Conservation (phyloP, 2,888 invertebrate species). For the Troides aeacus region DNA sequence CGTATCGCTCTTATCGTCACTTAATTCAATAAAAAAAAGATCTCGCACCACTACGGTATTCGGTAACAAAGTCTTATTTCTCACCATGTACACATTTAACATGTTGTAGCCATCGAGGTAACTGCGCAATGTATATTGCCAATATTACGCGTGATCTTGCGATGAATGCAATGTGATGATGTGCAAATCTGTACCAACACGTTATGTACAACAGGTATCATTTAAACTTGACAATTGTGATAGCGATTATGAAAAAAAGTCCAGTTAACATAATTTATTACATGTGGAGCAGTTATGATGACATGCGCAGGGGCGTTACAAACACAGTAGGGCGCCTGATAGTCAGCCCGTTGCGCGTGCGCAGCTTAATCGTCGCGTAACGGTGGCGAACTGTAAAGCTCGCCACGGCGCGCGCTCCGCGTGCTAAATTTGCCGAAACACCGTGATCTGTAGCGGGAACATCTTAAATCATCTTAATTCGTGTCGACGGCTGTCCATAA, state of each 20-base stretch:
- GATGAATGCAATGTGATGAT: background rate
- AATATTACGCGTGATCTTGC: too few relatives aligned
- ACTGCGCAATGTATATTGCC: too few relatives aligned
- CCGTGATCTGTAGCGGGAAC: constrained; percentile 70
- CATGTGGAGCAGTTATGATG: constrained; percentile 43
- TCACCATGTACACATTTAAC: too few relatives aligned
- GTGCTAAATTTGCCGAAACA: constrained; percentile 80
- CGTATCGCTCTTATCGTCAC: too few relatives aligned
- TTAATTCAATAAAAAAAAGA: too few relatives aligned
- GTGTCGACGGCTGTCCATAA: constrained; percentile 49
- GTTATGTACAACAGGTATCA: too few relatives aligned
- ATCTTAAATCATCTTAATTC: constrained; percentile 67
- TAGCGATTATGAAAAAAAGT: background rate
- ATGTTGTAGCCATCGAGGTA: too few relatives aligned
- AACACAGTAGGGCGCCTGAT: constrained; percentile 41
- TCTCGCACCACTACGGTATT: too few relatives aligned
- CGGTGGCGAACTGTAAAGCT: constrained; percentile 78
- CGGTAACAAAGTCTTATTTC: too few relatives aligned
- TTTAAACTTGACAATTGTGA: background rate
- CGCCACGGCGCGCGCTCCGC: constrained; percentile 70
- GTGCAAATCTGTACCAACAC: too few relatives aligned
- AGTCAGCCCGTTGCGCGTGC: constrained; percentile 60
- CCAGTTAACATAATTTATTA: constrained; percentile 26
- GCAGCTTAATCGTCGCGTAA: constrained; percentile 74
- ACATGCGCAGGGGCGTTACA: constrained; percentile 39